Conservation (phyloP, 2,113 vertebrate genomes). For the Scytalopus superciliaris region DNA sequence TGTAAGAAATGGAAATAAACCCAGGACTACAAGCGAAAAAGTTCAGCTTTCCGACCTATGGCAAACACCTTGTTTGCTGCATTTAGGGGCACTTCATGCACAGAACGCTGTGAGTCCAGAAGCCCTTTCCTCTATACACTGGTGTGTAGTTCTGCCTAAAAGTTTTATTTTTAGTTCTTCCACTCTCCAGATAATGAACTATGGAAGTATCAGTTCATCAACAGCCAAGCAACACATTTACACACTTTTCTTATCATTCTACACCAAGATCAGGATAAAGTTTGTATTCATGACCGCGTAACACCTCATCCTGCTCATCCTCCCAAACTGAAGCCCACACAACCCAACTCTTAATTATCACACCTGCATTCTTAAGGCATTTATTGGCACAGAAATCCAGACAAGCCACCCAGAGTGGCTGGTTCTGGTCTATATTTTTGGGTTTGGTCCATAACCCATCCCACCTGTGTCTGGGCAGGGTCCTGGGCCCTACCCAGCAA, state of each 20-base stretch:
- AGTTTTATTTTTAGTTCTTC: not conserved
- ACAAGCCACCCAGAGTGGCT: too few species aligned
- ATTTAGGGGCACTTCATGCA: too few species aligned
- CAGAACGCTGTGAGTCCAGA: fast-evolving
- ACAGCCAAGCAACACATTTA: not conserved
- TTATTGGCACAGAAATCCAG: not conserved
- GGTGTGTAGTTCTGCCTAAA: not conserved
- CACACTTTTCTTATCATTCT: not conserved
- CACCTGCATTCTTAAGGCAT: too few species aligned
- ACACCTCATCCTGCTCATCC: not conserved
- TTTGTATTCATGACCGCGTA: not conserved
- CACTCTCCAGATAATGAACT: not conserved
- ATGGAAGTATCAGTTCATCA: not conserved
- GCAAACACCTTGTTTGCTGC: not conserved
- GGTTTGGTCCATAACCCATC: not conserved
- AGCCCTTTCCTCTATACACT: not conserved
- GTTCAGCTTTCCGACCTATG: not conserved
- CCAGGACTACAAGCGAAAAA: not conserved
- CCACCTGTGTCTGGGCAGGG: not conserved
- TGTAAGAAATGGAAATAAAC: not conserved
- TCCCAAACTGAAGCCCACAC: not conserved
- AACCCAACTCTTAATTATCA: not conserved
- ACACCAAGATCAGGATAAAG: not conserved
- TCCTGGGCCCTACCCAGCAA: not conserved
- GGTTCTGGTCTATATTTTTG: not conserved